Percentiles rank a stretch among this genome's conserved stretches.
Evolutionary conservation across 2,888 invertebrate species (phyloP).

Genomic region (Disparrhopalites patrizii): DNA sequence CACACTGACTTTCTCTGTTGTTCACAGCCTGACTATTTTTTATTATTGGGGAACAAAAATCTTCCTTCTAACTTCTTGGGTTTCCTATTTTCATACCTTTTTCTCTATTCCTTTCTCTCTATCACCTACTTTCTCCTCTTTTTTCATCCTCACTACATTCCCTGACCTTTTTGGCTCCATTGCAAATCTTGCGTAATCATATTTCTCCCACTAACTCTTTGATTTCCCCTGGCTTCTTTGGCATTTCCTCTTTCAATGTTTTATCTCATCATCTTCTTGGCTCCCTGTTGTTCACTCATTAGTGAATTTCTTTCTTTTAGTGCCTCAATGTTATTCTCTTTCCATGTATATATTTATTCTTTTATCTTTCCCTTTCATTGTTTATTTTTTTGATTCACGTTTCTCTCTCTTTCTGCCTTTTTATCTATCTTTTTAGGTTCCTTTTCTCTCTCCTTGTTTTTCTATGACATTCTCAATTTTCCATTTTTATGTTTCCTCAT

Average conservation of each 20-base stretch:
- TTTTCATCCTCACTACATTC: background rate
- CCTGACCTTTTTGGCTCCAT: background rate
- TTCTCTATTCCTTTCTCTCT: background rate
- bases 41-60: no score
- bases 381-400: background rate
- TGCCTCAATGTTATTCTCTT: no score
- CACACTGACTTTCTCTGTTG: no score
- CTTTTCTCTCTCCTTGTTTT: background rate
- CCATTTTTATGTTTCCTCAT: background rate
- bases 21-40: no score
- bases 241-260: background rate
- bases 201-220: no score
- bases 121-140: background rate
- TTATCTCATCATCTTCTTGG: no score
- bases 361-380: background rate
- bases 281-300: no score
- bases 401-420: background rate
- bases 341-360: background rate
- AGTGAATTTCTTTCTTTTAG: no score
- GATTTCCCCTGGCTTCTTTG: background rate
- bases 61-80: no score
- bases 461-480: background rate
- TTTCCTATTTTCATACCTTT: no score
- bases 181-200: no score
- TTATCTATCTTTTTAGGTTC: background rate